phyloP scores from a whole-genome alignment of 2,797 vertebrate species.

The Myotis planiceps region DNA sequence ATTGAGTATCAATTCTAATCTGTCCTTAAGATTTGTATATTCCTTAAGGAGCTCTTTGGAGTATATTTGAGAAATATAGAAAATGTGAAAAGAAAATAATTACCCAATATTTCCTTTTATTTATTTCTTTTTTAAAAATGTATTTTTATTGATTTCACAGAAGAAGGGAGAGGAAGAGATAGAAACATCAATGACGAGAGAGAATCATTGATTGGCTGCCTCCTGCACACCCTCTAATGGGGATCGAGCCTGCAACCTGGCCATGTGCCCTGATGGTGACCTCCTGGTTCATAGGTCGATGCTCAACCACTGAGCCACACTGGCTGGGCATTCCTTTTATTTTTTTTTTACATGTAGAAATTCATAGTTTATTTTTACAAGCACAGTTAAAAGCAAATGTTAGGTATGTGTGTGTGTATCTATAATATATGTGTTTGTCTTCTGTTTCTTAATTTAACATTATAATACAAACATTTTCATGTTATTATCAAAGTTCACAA shows the following conservation, averaged over 20 bases:
- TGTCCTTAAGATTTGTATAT: too few species aligned
- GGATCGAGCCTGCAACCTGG: too few species aligned
- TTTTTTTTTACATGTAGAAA: not conserved
- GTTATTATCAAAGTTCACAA: not conserved
- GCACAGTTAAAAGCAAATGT: conserved; percentile 15
- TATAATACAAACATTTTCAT: conserved; percentile 7
- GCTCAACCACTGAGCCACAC: too few species aligned
- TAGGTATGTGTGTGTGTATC: not conserved
- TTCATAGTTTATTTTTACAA: conserved; percentile 44
- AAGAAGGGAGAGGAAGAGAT: too few species aligned
- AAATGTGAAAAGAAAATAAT: not conserved
- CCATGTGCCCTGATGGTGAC: too few species aligned
- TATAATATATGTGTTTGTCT: not conserved
- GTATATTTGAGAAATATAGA: conserved; percentile 4
- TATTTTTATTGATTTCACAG: too few species aligned
- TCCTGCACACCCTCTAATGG: too few species aligned
- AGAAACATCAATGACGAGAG: too few species aligned
- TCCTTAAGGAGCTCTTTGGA: not conserved
- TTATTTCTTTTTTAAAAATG: too few species aligned
- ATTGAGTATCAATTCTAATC: not conserved
- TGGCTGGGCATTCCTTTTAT: not conserved
- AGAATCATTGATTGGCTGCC: too few species aligned
- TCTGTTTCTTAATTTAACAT: conserved; percentile 33
- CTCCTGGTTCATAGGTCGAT: too few species aligned
- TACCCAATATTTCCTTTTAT: not conserved